These are phyloP conservation scores for Phenganax marumi DNA, from an alignment of 92 coral and sea anemone genomes.

Conservation along the genomic window DNA sequence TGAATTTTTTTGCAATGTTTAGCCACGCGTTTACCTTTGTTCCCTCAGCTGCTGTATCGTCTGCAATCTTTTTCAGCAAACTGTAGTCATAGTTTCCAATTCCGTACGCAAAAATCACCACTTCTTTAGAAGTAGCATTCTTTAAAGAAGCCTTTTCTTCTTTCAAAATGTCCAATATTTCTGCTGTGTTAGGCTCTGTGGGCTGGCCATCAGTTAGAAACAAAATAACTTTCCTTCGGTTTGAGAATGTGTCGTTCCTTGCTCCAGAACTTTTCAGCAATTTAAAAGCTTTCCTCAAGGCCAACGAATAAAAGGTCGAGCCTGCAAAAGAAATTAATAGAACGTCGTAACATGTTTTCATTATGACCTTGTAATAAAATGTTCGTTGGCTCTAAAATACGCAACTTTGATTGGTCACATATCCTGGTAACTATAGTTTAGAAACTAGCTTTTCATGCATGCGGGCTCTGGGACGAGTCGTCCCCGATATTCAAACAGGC, in stretches of 20 bases:
- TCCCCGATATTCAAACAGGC: no score
- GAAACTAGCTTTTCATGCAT: no score
- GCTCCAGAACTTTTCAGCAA: slow-evolving; percentile 50
- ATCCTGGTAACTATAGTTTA: no score
- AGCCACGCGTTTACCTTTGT: slow-evolving; percentile 6
- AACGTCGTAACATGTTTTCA: no score
- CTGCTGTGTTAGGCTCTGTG: neutral
- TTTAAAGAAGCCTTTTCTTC: neutral
- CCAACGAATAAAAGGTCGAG: slow-evolving; percentile 60
- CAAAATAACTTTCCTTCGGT: slow-evolving; percentile 51
- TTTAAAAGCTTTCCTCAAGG: slow-evolving; percentile 65
- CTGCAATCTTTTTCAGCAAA: slow-evolving; percentile 44
- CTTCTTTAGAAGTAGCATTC: neutral
- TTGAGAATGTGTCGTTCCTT: slow-evolving; percentile 10
- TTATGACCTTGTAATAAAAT: no score
- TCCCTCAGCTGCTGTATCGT: slow-evolving; percentile 3
- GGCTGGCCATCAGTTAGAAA: slow-evolving; percentile 72
- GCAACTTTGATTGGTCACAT: no score
- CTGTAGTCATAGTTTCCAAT: slow-evolving; percentile 24
- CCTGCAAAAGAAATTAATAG: no score
- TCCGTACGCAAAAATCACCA: slow-evolving; percentile 56
- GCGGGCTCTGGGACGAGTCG: no score
- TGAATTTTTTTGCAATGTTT: no score
- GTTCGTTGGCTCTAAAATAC: no score
- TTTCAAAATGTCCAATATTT: slow-evolving; percentile 37